Percentiles rank a stretch among this genome's conserved stretches.
Conservation (phyloP, 1,140 invertebrate species). For the Papilio helenus region DNA sequence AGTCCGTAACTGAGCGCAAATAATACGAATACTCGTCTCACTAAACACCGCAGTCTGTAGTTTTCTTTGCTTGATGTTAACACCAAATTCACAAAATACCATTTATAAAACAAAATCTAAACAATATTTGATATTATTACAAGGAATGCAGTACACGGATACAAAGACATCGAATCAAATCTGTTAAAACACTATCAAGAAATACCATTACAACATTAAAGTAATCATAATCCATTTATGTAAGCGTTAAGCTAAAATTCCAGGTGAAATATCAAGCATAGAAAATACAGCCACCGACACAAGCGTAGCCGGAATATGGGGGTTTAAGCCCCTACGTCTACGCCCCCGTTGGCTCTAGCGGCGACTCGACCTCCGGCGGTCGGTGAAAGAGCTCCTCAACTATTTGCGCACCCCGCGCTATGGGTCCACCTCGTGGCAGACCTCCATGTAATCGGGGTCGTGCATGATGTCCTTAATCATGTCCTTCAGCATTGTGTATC, state of each 20-base stretch:
- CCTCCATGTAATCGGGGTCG: constrained; percentile 97
- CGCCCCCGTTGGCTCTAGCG: constrained; percentile 53
- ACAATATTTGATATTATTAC: too few species aligned
- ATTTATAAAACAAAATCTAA: too few species aligned
- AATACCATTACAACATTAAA: too few species aligned
- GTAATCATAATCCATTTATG: not conserved
- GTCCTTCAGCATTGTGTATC: constrained; percentile 96
- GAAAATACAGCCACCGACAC: not conserved
- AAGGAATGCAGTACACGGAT: too few species aligned
- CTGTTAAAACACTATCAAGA: too few species aligned
- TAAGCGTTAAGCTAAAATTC: not conserved
- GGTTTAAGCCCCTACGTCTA: not conserved
- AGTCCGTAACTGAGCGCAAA: constrained; percentile 75
- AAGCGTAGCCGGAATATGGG: not conserved
- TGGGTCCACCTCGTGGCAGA: constrained; percentile 93
- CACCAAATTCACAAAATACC: not conserved
- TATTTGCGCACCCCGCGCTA: constrained; percentile 83
- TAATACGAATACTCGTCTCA: constrained; percentile 76
- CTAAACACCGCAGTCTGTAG: constrained; percentile 60
- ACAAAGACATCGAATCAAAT: too few species aligned
- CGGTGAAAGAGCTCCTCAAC: constrained; percentile 75
- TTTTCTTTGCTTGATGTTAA: constrained; percentile 35
- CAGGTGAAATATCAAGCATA: constrained; percentile 30
- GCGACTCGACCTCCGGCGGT: constrained; percentile 72
- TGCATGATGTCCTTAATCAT: constrained; percentile 98